Evolutionary conservation across 1,140 invertebrate species (phyloP), one percentile per base, ranked within the genome.

Genomic region (Choristoneura fumiferana): DNA sequence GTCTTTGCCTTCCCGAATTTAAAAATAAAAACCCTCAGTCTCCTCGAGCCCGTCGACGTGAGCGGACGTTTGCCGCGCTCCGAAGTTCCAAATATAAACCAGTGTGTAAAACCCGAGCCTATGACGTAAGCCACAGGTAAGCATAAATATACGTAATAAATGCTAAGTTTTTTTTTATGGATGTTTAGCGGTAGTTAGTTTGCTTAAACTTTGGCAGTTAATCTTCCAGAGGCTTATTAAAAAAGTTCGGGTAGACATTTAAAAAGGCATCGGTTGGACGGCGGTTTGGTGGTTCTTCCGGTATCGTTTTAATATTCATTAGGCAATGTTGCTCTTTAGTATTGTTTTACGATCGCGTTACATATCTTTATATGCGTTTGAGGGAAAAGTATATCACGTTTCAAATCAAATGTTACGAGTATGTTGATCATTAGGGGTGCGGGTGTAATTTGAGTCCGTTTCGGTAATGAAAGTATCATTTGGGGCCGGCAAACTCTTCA

Each of bases 181-280:
- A n/a, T n/a, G n/a, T 29, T 29, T 29, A 10, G 18, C 1, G 18
- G 15, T 14, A 17, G 39, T 18, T 13, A 4, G 43, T 49, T 49
- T 49, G 43, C 15, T 12, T 18, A 8, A 49, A 49, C 10, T 49
- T 49, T 49, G 43, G 43, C 22, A 49, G 43, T 49, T 49, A 49
- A 49, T 49, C 43, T 49, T 49, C 12, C 18, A 43, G 14, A 40
- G 43, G 43, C 17, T 49, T 49, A 49, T 49, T 49, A 49, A 49
- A 49, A 49, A 49, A 49, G 43, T 45, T 45, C 15, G 40, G 39
- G 9, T 9, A 15, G 38, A 10, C 39, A 18, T 49, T 49, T 18
- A 49, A 49, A 49, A 49, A 33, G 43, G 10, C 18, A n/a, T 8
- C 18, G 35, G 35, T 49, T 45, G 40, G n/a, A 15, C 6, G 18